Evolutionary conservation across 2,113 vertebrate genomes (phyloP).

Genomic region (Cinclus mexicanus): DNA sequence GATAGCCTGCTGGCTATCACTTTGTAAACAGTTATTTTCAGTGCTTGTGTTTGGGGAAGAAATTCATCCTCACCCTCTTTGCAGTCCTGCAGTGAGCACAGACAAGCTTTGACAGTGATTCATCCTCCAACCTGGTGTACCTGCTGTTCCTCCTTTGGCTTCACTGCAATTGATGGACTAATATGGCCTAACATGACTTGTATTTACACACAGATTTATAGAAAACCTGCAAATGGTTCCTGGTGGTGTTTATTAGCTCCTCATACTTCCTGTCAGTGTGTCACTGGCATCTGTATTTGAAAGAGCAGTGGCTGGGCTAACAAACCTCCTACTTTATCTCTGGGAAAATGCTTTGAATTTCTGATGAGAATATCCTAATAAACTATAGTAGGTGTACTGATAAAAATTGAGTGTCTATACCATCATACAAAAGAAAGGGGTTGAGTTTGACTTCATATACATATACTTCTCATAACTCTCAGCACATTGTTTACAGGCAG

Average conservation of each 20-base stretch:
- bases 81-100: background rate
- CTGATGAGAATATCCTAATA: background rate
- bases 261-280: background rate
- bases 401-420: background rate
- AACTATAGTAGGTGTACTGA: background rate
- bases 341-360: background rate
- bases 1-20: background rate
- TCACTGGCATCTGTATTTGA: background rate
- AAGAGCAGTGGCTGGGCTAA: background rate
- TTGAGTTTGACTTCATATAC: background rate
- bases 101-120: accelerated
- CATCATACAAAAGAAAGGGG: background rate
- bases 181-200: accelerated
- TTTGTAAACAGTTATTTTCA: background rate
- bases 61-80: background rate
- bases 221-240: background rate
- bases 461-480: background rate
- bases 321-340: background rate
- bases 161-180: background rate
- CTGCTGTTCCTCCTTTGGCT: background rate
- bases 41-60: background rate
- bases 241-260: background rate
- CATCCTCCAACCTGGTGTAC: background rate
- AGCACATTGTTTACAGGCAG: background rate
- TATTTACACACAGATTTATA: background rate